Evolutionary conservation across 2,113 vertebrate genomes (phyloP).

Genomic region (Microcebus murinus): DNA sequence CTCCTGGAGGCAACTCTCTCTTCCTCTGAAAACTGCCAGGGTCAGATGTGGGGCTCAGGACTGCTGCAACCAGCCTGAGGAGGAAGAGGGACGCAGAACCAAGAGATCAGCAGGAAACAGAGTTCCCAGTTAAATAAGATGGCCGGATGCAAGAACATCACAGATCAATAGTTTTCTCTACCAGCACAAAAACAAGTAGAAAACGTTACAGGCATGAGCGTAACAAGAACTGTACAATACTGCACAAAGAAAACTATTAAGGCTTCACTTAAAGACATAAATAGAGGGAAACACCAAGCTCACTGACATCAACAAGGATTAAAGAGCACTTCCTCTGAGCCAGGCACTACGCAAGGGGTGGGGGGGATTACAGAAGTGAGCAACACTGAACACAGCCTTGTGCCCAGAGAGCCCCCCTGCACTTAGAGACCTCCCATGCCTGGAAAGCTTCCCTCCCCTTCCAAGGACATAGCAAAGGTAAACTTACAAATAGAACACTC

Average conservation of each 20-base stretch:
- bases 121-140: background rate
- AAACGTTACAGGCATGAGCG: background rate
- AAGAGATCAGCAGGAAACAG: background rate
- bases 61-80: background rate
- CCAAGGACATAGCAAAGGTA: background rate
- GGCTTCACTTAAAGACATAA: background rate
- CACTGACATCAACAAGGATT: accelerated
- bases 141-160: background rate
- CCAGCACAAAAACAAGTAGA: background rate
- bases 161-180: background rate
- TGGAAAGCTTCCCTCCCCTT: background rate
- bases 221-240: background rate
- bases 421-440: background rate
- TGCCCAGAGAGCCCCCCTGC: background rate
- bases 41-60: background rate
- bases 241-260: background rate
- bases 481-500: too few species aligned
- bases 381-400: background rate
- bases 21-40: background rate
- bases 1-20: background rate
- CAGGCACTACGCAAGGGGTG: too few species aligned
- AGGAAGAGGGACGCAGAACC: background rate
- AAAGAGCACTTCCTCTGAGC: background rate
- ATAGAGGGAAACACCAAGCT: background rate
- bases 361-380: background rate